Evolutionary conservation across 2,888 invertebrate genomes (phyloP), one percentile per base, ranked within the genome.

Genomic region (Drosophila flavopinicola): DNA sequence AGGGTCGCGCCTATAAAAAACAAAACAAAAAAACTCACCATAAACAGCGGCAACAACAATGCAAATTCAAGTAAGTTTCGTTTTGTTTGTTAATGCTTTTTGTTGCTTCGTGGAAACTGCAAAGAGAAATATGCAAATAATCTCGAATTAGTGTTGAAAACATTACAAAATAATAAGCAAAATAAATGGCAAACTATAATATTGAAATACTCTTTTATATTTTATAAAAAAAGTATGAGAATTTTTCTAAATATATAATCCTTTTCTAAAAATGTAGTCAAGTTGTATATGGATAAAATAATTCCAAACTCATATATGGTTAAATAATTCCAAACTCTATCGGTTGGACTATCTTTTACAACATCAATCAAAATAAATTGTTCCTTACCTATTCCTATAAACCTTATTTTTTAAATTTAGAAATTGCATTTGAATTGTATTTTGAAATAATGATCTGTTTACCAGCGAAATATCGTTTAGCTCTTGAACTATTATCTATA

Each of bases 11-110:
- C 48, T 27, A 45, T 23, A 29, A 11, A 27, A 11, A 17, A 11
- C 13, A 20, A 32, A 29, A 27, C 9, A 20, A n/a, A 30, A 32
- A 29, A 20, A 39, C 79, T 85, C 35, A 79, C 79, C 79, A 79
- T 79, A 79, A 79, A 79, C 86, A 79, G 74, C 76, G 57, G 63
- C 78, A 67, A 75, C 79, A 60, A 37, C 54, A 42, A 72, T 51
- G 49, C 41, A 58, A 77, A 61, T 45, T 53, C 32, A 24, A 65
- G 44, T 64, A 39, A 33, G 47, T 42, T 47, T 29, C 35, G 54
- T 41, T 41, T 25, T 54, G 27, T 56, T 54, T 54, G 37, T 47
- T 54, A 45, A 66, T 39, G 33, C 38, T n/a, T 59, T 29, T 27
- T 60, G 9, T 13, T 6, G 20, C 20, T 58, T 52, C n/a, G 51